These are phyloP conservation scores for Pogonocherus hispidulus DNA, from an alignment of 2,888 invertebrate species.

Conservation along the genomic window DNA sequence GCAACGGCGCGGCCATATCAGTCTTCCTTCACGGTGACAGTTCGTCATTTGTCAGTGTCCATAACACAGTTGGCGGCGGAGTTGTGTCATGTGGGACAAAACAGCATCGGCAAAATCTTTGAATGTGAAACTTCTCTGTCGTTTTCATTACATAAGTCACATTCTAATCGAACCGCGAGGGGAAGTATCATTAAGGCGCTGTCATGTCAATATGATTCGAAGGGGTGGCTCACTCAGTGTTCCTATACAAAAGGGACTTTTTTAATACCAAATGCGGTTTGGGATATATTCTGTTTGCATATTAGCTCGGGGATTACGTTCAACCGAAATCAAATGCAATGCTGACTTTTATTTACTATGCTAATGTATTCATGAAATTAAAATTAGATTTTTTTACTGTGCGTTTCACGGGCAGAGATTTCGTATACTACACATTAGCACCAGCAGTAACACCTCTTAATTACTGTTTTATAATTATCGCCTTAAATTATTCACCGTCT, in stretches of 20 bases:
- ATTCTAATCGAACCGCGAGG: conserved; percentile 63
- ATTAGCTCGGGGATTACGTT: conserved; percentile 64
- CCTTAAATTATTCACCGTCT: conserved; percentile 2
- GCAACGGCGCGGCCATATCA: conserved; percentile 69
- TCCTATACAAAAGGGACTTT: conserved; percentile 67
- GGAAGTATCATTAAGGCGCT: conserved; percentile 70
- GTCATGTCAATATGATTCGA: conserved; percentile 70
- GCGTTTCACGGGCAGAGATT: conserved; percentile 22
- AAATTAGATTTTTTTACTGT: conserved; percentile 61
- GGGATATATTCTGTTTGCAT: conserved; percentile 66
- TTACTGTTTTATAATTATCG: conserved; percentile 18
- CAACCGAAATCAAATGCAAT: conserved; percentile 65
- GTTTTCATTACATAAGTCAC: conserved; percentile 52
- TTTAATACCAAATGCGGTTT: conserved; percentile 67
- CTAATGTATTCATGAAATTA: conserved; percentile 68
- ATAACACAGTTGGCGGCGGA: conserved; percentile 69
- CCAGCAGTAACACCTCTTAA: conserved; percentile 18
- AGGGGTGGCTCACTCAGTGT: conserved; percentile 66
- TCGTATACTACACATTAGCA: conserved; percentile 10
- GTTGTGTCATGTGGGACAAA: conserved; percentile 70
- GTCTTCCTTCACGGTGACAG: conserved; percentile 72
- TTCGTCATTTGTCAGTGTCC: conserved; percentile 72
- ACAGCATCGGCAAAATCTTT: conserved; percentile 66
- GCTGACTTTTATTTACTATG: conserved; percentile 65
- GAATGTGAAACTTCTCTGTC: conserved; percentile 59